These are phyloP conservation scores for Hypolimnas misippus DNA, from an alignment of 2,888 invertebrate genomes.

Conservation along the genomic window DNA sequence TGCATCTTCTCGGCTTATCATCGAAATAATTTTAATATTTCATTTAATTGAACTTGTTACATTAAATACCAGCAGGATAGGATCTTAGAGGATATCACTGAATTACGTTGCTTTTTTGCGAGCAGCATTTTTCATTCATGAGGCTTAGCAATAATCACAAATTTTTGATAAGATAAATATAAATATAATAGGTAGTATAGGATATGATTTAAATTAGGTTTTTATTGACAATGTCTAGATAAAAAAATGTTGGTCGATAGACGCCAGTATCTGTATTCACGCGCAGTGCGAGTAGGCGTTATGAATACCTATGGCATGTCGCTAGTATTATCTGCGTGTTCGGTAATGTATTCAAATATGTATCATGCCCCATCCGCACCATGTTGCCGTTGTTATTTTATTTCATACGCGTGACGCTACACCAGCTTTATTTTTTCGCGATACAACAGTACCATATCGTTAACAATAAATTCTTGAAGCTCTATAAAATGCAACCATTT, in stretches of 20 bases:
- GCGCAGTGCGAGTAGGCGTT: conserved; percentile 68
- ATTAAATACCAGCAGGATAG: too few species aligned
- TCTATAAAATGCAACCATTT: conserved; percentile 9
- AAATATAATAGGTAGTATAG: too few species aligned
- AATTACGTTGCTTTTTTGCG: too few species aligned
- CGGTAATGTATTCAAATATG: conserved; percentile 84
- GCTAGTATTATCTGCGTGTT: conserved; percentile 78
- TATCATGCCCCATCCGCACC: conserved; percentile 80
- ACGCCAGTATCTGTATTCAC: conserved; percentile 68
- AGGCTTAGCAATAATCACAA: not conserved
- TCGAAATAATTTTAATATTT: too few species aligned
- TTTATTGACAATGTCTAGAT: conserved; percentile 1
- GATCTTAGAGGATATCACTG: too few species aligned
- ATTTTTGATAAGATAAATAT: not conserved
- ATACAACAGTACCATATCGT: conserved; percentile 18
- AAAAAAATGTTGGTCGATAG: conserved; percentile 27
- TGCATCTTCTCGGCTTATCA: too few species aligned
- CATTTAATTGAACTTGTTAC: too few species aligned
- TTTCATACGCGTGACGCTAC: conserved; percentile 77
- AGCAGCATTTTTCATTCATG: too few species aligned
- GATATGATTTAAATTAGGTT: not conserved
- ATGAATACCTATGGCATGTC: conserved; percentile 79
- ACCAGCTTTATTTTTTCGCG: conserved; percentile 73
- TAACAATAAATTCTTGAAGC: conserved; percentile 12
- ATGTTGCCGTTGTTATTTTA: conserved; percentile 81